A percentile compares a stretch with the other conserved stretches of the same genome.
Evolutionary conservation across 2,888 invertebrate species (phyloP).

Genomic region (Agrotis segetum): DNA sequence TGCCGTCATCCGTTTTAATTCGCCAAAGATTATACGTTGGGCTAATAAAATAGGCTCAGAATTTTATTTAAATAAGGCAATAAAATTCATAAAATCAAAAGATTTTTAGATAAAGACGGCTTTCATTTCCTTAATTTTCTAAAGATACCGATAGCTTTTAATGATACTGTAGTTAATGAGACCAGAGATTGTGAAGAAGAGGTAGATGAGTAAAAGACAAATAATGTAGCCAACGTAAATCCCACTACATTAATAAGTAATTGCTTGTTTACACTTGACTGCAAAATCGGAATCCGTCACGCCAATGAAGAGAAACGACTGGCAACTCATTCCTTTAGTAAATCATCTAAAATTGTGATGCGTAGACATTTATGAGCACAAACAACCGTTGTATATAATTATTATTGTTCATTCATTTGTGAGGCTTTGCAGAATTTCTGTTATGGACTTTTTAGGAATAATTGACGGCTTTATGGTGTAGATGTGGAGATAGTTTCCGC

Average conservation of each 20-base stretch:
- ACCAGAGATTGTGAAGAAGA: not conserved
- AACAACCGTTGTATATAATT: conserved; percentile 47
- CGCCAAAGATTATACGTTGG: not conserved
- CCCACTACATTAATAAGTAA: conserved; percentile 20
- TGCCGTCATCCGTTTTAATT: not conserved
- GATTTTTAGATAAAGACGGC: too few relatives aligned
- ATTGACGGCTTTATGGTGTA: conserved; percentile 1
- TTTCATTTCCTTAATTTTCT: not conserved
- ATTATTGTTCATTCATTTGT: conserved; percentile 20
- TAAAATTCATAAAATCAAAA: not conserved
- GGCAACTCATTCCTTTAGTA: conserved; percentile 44
- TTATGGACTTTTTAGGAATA: conserved; percentile 10
- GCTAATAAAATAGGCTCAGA: not conserved
- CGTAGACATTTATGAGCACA: conserved; percentile 38
- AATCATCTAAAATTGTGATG: conserved; percentile 52
- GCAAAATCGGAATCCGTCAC: conserved; percentile 58
- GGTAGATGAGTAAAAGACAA: conserved; percentile 8
- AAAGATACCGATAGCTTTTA: not conserved
- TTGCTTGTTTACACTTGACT: conserved; percentile 59
- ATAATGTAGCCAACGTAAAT: conserved; percentile 7
- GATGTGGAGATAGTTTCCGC: conserved; percentile 4
- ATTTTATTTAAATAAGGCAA: not conserved
- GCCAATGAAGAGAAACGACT: conserved; percentile 56
- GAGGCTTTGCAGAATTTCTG: conserved; percentile 5
- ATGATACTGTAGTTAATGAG: not conserved